phyloP scores from a whole-genome alignment of 2,113 vertebrate species.

The Centropus bengalensis region DNA sequence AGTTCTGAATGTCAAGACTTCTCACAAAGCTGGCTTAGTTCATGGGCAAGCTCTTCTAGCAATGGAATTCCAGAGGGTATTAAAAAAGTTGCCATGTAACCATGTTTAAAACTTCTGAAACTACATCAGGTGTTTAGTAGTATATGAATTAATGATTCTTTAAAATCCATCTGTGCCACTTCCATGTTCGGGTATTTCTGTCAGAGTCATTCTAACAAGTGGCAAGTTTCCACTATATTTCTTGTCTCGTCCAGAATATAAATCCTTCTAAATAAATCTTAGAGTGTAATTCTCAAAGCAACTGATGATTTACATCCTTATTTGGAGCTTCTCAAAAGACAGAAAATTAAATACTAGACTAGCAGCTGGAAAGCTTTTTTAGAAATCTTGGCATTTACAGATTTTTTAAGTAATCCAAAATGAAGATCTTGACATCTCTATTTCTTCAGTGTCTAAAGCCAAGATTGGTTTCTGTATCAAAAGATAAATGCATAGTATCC shows the following conservation, averaged over 20 bases:
- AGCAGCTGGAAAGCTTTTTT: background rate
- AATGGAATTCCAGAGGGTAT: background rate
- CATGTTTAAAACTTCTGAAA: background rate
- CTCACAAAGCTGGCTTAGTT: background rate
- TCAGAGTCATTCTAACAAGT: background rate
- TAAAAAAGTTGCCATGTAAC: background rate
- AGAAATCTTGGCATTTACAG: background rate
- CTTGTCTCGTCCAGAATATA: background rate
- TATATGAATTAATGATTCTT: background rate
- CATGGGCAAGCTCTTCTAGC: background rate
- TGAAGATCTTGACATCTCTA: background rate
- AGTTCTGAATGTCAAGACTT: background rate
- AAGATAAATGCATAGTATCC: background rate
- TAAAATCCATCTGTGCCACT: background rate
- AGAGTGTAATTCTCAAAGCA: background rate
- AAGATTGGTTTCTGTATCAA: background rate
- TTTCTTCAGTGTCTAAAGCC: background rate
- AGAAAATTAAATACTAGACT: background rate
- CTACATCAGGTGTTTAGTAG: background rate
- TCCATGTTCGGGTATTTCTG: background rate
- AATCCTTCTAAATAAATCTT: background rate
- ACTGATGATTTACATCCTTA: background rate
- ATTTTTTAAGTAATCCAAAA: background rate
- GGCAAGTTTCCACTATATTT: background rate
- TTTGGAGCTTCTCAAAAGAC: background rate